A percentile compares a stretch with the other conserved stretches of the same genome.
phyloP scores from a whole-genome alignment of 37 sponge, comb jelly and placozoan species.

The Tethya wilhelma region DNA sequence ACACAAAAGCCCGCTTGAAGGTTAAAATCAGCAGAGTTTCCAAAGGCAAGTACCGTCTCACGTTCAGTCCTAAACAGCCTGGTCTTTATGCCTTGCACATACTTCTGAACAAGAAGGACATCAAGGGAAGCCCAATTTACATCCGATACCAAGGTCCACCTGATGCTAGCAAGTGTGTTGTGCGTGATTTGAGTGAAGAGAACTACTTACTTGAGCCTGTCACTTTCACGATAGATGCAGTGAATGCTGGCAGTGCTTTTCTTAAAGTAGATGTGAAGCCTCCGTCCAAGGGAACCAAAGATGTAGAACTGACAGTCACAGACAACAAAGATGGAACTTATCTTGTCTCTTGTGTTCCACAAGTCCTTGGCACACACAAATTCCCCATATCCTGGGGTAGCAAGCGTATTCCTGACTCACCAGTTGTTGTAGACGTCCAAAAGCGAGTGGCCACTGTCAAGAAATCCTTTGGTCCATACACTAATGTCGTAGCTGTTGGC shows the following conservation, averaged over 20 bases:
- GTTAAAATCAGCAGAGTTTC: conserved; percentile 51
- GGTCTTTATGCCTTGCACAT: conserved; percentile 50
- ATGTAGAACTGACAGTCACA: conserved; percentile 7
- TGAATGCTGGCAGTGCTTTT: conserved; percentile 67
- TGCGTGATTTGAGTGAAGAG: conserved; percentile 15
- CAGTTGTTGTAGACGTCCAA: conserved; percentile 34
- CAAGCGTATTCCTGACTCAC: conserved; percentile 41
- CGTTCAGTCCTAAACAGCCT: conserved; percentile 42
- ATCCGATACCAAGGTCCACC: conserved; percentile 28
- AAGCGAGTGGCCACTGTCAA: conserved; percentile 17
- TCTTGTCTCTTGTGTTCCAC: conserved; percentile 38
- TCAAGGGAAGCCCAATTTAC: conserved; percentile 38
- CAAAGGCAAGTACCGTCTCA: conserved; percentile 28
- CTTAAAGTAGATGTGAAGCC: conserved; percentile 29
- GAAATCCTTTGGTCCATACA: conserved; percentile 4
- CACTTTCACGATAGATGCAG: conserved; percentile 48
- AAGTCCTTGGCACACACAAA: conserved; percentile 37
- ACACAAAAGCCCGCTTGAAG: conserved; percentile 39
- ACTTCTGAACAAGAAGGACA: conserved; percentile 12
- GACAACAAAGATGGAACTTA: conserved; percentile 54
- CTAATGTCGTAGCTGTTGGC: conserved; percentile 11
- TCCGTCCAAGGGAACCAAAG: conserved; percentile 18
- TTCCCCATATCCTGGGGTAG: conserved; percentile 42
- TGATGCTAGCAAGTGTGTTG: conserved; percentile 20
- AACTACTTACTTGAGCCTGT: conserved; percentile 35